These are phyloP conservation scores for Pinctada fucata DNA, from an alignment of 2,888 invertebrate species.

Conservation along the genomic window DNA sequence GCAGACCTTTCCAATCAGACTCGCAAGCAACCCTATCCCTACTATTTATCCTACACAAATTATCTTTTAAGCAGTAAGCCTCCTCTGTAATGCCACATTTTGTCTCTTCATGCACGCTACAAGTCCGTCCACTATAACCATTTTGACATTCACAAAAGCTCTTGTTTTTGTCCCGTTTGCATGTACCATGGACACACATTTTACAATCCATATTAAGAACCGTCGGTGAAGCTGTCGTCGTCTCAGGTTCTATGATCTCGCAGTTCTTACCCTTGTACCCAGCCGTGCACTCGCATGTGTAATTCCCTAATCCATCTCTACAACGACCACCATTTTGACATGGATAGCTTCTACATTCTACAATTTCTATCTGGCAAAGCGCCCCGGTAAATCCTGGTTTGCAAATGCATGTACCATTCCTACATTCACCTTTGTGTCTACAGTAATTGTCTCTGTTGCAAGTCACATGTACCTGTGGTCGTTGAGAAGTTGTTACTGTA, in stretches of 20 bases:
- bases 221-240: neutral
- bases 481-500: neutral
- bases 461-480: conserved; percentile 7
- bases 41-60: conserved; percentile 12
- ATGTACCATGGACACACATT: conserved; percentile 21
- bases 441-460: conserved; percentile 18
- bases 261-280: conserved; percentile 45
- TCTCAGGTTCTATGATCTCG: conserved; percentile 18
- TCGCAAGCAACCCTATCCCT: neutral
- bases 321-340: conserved; percentile 57
- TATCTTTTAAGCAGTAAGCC: conserved; percentile 23
- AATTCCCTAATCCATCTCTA: conserved; percentile 39
- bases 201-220: too few species aligned
- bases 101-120: conserved; percentile 6
- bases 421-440: conserved; percentile 17
- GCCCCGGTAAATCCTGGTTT: conserved; percentile 6
- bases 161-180: neutral
- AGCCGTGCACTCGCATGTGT: conserved; percentile 52
- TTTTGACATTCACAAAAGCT: conserved; percentile 11
- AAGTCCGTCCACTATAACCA: conserved; percentile 23
- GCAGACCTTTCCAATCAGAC: conserved; percentile 14
- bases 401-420: conserved; percentile 18
- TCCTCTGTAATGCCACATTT: conserved; percentile 7
- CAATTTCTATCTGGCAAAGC: conserved; percentile 19
- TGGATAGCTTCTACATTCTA: conserved; percentile 52